Evolutionary conservation across 2,797 vertebrate genomes (phyloP), one percentile per base, ranked within the genome.

Genomic region (Salmo trutta): DNA sequence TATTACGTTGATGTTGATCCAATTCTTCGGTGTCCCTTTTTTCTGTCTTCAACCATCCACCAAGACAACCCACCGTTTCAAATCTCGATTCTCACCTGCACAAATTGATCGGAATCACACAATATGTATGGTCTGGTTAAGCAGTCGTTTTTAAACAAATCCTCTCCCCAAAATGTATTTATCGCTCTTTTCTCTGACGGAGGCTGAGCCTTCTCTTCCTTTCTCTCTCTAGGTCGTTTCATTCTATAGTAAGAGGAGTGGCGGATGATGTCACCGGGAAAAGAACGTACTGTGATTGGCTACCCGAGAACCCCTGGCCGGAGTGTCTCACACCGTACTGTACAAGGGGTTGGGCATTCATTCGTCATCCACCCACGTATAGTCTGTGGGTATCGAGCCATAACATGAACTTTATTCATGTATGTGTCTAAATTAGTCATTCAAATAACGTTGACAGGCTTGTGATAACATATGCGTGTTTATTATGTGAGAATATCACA

Each of bases 221-320:
- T 85, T 76, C 69, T 83, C 83, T 84, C 84, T 81, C 81, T 3
- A 2, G 93, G 95, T 95, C 95, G 93, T 95, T 95, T 95, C 94
- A 94, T 95, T 95, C 94, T 95, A 95, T 95, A 94, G 94, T 90
- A 89, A 94, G 92, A 89, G 94, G 92, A 83, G 93, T 92, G 91
- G 87, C 88, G 74, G 76, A 41, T 84, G 82, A 89, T 77, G 93
- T 94, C 94, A 94, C 91, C 79, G 74, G 76, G 70, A 56, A 74
- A 86, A 83, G 71, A 71, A 76, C 86, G 87, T 62, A 81, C 80
- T 17, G 51, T 87, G 65, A 94, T 95, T 94, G 93, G 94, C 83
- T 91, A 83, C 5, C 36, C 54, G 77, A 65, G 85, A 85, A 84
- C 88, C 90, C 88, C 89, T 83, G 79, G 82, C 75, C 84, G 67